phyloP scores from a whole-genome alignment of 2,113 vertebrate species.

The Psilopogon haemacephalus region DNA sequence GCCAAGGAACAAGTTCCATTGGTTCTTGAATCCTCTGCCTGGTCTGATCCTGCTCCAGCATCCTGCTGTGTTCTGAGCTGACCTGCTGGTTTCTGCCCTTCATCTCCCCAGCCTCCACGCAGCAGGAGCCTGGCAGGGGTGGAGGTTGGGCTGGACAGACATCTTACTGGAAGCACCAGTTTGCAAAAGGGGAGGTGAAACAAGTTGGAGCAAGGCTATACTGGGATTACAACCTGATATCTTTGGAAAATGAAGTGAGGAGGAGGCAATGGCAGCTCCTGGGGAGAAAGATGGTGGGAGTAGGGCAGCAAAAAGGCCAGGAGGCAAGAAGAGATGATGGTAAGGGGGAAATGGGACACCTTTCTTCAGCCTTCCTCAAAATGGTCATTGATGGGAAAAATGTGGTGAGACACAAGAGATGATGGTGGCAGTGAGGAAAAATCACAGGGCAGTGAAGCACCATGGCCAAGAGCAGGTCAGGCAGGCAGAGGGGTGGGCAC shows the following conservation, averaged over 20 bases:
- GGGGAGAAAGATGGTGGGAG: background rate
- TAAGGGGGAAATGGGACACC: background rate
- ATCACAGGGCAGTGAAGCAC: background rate
- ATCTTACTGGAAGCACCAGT: constrained; percentile 34
- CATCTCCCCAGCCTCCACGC: background rate
- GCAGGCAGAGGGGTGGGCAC: background rate
- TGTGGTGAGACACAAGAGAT: background rate
- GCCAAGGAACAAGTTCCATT: background rate
- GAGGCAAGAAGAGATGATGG: background rate
- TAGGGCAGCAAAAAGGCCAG: background rate
- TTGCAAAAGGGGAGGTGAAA: background rate
- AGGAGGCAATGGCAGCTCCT: background rate
- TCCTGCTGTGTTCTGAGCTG: background rate
- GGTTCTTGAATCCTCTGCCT: constrained; percentile 37
- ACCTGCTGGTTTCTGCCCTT: constrained; percentile 28
- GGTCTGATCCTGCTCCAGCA: background rate
- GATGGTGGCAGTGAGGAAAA: background rate
- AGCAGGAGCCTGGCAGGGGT: background rate
- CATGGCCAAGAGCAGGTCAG: background rate
- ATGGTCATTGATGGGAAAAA: background rate
- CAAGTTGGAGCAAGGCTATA: background rate
- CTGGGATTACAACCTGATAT: background rate
- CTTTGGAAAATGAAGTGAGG: background rate
- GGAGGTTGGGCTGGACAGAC: background rate
- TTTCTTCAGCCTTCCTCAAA: background rate